Evolutionary conservation across 1,140 invertebrate genomes (phyloP), one percentile per base, ranked within the genome.

Genomic region (Hydropsyche tenuis): DNA sequence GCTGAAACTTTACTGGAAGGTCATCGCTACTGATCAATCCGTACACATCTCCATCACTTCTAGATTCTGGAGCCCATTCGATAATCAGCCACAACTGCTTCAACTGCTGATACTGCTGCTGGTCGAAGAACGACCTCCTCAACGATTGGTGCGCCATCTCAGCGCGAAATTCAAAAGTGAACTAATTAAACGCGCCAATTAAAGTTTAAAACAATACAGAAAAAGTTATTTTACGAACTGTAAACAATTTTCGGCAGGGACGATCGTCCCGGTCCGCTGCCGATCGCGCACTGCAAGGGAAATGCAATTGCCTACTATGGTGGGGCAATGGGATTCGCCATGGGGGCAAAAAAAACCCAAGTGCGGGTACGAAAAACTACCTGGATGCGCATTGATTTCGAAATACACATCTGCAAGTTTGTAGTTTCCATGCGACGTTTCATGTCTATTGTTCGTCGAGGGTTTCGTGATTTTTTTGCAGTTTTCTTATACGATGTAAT

Each of bases 301-400:
- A 46, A 42, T 45, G 51, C 65, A 69, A 73, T 71, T 73, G 37
- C 53, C 16, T 53, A 18, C 25, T 0, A 20, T 7, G n/a, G 14
- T n/a, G 11, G n/a, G 25, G 37, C 51, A 72, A 65, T 42, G 37
- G 14, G 30, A 43, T 43, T 22, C 37, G 30, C 20, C 37, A 20
- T 51, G 46, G 14, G 18, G 37, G 18, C 37, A 42, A 60, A 60
- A 60, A 60, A 60, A 60, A 42, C 14, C 9, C 16, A 22, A 5
- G 27, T 62, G 62, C 69, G 75, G 72, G 75, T 71, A 69, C 30
- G n/a, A n/a, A 76, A 76, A 76, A 73, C 75, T 76, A 76, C 75
- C 75, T 76, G 75, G 75, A 66, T 62, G 62, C 73, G 75, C 72
- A 45, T 71, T 64, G 66, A 73, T 76, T 71, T 48, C 69, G 18